A percentile compares a stretch with the other conserved stretches of the same genome.
Evolutionary conservation across 2,797 vertebrate genomes (phyloP).

Genomic region (Sus cebifrons): DNA sequence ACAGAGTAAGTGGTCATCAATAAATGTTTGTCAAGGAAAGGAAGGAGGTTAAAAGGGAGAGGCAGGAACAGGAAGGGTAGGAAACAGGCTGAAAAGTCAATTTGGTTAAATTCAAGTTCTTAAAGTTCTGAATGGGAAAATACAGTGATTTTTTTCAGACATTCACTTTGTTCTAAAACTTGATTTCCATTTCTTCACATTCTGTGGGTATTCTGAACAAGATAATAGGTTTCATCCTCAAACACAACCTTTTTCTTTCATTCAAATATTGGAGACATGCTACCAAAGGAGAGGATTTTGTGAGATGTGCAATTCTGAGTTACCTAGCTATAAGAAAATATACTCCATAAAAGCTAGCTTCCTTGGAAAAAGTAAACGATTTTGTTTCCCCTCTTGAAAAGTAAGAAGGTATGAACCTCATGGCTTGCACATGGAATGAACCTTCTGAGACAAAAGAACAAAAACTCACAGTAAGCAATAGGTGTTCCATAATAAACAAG

Average conservation of each 20-base stretch:
- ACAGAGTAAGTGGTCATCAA: neutral
- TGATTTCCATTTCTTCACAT: neutral
- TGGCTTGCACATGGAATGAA: neutral
- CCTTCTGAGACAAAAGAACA: neutral
- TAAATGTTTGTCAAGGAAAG: neutral
- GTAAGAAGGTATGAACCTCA: neutral
- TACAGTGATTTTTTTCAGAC: neutral
- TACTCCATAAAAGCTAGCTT: neutral
- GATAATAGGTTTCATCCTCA: neutral
- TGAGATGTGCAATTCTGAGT: neutral
- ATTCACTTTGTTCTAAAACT: neutral
- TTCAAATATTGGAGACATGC: neutral
- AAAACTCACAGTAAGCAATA: constrained; percentile 14
- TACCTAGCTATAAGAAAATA: neutral
- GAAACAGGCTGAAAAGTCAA: neutral
- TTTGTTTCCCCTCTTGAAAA: neutral
- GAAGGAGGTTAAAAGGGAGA: neutral
- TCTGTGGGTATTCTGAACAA: neutral
- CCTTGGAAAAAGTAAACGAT: neutral
- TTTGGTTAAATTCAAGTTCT: neutral
- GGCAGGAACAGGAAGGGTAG: neutral
- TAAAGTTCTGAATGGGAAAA: neutral
- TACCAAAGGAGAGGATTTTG: neutral
- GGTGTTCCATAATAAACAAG: neutral
- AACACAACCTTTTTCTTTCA: neutral